Percentiles rank a stretch among this genome's conserved stretches.
Conservation (phyloP, 2,113 vertebrate genomes). For the Semicossyphus pulcher region DNA sequence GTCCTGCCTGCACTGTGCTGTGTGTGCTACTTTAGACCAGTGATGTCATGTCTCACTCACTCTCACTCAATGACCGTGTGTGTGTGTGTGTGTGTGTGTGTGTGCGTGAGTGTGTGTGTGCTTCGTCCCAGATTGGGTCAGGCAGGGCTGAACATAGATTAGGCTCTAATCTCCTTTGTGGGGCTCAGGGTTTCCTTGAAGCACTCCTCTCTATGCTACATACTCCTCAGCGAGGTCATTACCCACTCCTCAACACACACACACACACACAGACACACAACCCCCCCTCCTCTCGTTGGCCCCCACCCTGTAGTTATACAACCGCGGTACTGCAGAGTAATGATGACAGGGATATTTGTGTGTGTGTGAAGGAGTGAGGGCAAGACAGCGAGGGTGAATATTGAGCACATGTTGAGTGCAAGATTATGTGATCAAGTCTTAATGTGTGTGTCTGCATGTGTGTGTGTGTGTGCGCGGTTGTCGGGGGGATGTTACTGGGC, state of each 20-base stretch:
- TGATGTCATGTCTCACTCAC: slow-evolving; percentile 82
- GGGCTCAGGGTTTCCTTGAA: slow-evolving; percentile 77
- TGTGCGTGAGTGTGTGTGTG: slow-evolving; percentile 11
- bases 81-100: slow-evolving; percentile 14
- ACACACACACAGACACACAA: neutral
- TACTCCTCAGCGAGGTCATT: slow-evolving; percentile 56
- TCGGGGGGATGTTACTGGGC: slow-evolving; percentile 75
- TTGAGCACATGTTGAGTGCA: slow-evolving; percentile 37
- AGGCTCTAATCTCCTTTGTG: slow-evolving; percentile 77
- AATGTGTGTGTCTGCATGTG: neutral
- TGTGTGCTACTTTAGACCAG: slow-evolving; percentile 71
- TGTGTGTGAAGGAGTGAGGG: slow-evolving; percentile 4
- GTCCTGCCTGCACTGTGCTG: slow-evolving; percentile 66
- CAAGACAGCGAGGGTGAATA: slow-evolving; percentile 42
- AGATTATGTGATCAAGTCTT: slow-evolving; percentile 38
- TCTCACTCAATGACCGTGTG: slow-evolving; percentile 61
- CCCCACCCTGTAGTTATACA: slow-evolving; percentile 68
- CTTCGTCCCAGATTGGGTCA: slow-evolving; percentile 73
- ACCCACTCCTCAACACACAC: slow-evolving; percentile 36
- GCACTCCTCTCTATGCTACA: slow-evolving; percentile 53
- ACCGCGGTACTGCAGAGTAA: slow-evolving; percentile 64
- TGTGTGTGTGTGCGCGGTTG: slow-evolving; percentile 44
- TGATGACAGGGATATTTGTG: slow-evolving; percentile 34
- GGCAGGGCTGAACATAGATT: slow-evolving; percentile 78
- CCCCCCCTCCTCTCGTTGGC: slow-evolving; percentile 23